These are phyloP conservation scores for Platorchestia sp. DNA, from an alignment of 1,140 invertebrate genomes.

Conservation along the genomic window DNA sequence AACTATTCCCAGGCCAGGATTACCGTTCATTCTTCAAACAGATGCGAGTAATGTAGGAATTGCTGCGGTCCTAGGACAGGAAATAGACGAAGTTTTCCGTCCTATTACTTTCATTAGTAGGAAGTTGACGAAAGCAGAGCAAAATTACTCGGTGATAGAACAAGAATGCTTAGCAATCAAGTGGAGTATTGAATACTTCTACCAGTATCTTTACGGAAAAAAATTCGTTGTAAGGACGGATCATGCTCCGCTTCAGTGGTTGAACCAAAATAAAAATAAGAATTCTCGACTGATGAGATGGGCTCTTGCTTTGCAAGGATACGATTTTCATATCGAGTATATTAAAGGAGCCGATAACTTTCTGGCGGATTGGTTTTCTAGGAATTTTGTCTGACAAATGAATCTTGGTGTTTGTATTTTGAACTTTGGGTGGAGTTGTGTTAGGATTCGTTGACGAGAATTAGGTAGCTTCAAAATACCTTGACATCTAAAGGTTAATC, in stretches of 20 bases:
- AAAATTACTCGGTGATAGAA: background rate
- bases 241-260: background rate
- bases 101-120: background rate
- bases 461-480: no score
- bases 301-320: background rate
- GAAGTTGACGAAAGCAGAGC: background rate
- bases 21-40: background rate
- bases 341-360: background rate
- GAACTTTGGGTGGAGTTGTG: background rate
- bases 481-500: no score
- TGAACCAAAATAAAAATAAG: background rate
- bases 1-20: background rate
- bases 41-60: background rate
- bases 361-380: background rate
- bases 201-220: background rate
- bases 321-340: background rate
- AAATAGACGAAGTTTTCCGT: background rate
- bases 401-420: background rate
- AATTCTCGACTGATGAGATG: background rate
- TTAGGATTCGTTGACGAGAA: background rate
- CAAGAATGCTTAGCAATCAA: background rate
- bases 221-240: background rate
- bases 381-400: background rate
- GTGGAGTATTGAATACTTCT: background rate
- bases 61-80: background rate